A percentile compares a stretch with the other conserved stretches of the same genome.
These are phyloP conservation scores for Protonibea diacanthus DNA, from an alignment of 2,797 vertebrate genomes.

Conservation along the genomic window DNA sequence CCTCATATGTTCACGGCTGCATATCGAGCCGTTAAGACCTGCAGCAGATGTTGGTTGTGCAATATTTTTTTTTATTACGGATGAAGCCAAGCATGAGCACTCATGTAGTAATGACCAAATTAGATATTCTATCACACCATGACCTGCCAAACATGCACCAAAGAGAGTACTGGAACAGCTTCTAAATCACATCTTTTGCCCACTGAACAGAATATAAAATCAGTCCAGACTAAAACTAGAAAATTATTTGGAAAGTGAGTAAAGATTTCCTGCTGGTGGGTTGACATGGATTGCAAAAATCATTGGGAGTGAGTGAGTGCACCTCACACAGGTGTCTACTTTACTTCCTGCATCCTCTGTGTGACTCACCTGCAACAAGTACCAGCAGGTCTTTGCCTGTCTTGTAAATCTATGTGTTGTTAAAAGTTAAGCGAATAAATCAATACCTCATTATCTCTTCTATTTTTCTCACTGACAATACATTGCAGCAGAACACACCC, in stretches of 20 bases:
- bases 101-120: conserved; percentile 17
- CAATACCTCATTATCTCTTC: conserved; percentile 65
- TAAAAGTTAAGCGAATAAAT: conserved; percentile 38
- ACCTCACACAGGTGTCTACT: neutral
- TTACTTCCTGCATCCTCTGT: conserved; percentile 14
- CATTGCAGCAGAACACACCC: conserved; percentile 30
- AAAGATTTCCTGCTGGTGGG: neutral
- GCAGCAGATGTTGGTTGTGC: neutral
- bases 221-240: neutral
- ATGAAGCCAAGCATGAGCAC: neutral
- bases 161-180: neutral
- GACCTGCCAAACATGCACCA: neutral
- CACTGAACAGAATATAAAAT: neutral
- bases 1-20: neutral
- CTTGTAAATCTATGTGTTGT: conserved; percentile 28
- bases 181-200: neutral
- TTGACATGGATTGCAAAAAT: neutral
- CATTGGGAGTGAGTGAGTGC: neutral
- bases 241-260: no score
- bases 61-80: neutral
- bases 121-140: neutral
- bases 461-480: conserved; percentile 41
- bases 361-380: conserved; percentile 39
- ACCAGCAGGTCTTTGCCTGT: neutral
- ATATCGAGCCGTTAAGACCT: neutral